phyloP scores from a whole-genome alignment of 2,797 vertebrate genomes.

The Setipinna tenuifilis region DNA sequence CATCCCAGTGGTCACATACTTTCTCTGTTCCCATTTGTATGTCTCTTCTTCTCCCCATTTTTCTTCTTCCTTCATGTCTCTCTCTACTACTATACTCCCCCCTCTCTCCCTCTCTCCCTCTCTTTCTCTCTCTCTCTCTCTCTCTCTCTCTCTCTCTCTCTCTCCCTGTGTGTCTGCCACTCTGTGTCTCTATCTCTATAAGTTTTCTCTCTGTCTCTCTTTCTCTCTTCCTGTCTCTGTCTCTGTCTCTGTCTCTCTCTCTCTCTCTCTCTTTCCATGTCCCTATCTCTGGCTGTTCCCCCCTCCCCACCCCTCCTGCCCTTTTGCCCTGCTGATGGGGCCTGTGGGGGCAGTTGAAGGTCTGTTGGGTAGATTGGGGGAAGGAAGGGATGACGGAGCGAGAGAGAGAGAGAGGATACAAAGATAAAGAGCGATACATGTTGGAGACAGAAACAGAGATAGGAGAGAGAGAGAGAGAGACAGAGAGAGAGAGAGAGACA shows the following conservation, averaged over 20 bases:
- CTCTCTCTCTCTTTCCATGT: background rate
- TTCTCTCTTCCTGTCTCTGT: too few species aligned
- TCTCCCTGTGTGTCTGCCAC: background rate
- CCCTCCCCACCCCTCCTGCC: background rate
- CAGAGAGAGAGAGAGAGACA: too few species aligned
- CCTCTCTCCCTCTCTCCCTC: background rate
- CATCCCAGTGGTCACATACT: background rate
- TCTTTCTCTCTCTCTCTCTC: too few species aligned
- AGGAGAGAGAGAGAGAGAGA: too few species aligned
- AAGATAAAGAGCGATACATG: too few species aligned
- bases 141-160: too few species aligned
- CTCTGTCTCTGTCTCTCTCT: background rate
- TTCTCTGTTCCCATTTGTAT: background rate
- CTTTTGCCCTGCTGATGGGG: background rate
- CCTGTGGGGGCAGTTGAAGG: conserved; percentile 5
- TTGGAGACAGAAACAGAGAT: too few species aligned
- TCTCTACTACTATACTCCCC: background rate
- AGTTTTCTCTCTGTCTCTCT: background rate
- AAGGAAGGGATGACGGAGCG: conserved; percentile 7
- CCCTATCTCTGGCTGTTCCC: background rate
- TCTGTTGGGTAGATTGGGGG: conserved; percentile 10
- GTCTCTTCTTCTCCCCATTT: background rate
- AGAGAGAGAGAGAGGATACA: background rate
- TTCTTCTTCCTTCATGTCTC: background rate
- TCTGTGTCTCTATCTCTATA: too few species aligned